These are phyloP conservation scores for Falco berigora DNA, from an alignment of 2,797 vertebrate genomes.

Conservation along the genomic window DNA sequence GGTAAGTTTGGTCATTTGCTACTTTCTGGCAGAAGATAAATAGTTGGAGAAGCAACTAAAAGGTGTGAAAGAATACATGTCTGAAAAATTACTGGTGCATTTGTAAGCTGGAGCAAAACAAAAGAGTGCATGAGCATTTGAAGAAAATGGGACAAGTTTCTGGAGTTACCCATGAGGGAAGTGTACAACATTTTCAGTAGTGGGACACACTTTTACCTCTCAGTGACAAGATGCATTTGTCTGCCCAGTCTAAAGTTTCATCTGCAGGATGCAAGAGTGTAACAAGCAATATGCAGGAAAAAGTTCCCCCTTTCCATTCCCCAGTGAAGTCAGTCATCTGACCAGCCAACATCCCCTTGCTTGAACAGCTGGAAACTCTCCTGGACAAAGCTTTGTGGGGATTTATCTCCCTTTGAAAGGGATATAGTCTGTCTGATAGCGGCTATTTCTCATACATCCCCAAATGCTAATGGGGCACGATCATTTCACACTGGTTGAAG, in stretches of 20 bases:
- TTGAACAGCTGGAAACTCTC: not conserved
- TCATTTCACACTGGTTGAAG: not conserved
- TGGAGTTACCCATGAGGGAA: not conserved
- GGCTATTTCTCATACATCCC: not conserved
- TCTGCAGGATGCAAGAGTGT: not conserved
- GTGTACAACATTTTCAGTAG: fast-evolving
- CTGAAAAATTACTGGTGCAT: not conserved
- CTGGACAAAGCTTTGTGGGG: not conserved
- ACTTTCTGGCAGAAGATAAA: not conserved
- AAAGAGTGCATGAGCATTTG: fast-evolving
- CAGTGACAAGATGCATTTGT: not conserved
- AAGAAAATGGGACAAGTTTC: not conserved
- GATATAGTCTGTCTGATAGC: not conserved
- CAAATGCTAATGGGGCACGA: not conserved
- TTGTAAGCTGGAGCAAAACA: not conserved
- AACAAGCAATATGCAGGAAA: not conserved
- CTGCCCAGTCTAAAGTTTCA: not conserved
- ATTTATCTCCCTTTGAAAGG: not conserved
- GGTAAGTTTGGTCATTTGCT: not conserved
- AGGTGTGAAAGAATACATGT: not conserved
- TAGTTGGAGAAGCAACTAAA: not conserved
- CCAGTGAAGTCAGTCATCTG: not conserved
- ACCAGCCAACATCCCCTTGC: fast-evolving
- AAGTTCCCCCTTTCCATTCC: not conserved
- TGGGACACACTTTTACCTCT: not conserved